phyloP scores from a whole-genome alignment of 2,113 vertebrate genomes.

The Psilopogon haemacephalus region DNA sequence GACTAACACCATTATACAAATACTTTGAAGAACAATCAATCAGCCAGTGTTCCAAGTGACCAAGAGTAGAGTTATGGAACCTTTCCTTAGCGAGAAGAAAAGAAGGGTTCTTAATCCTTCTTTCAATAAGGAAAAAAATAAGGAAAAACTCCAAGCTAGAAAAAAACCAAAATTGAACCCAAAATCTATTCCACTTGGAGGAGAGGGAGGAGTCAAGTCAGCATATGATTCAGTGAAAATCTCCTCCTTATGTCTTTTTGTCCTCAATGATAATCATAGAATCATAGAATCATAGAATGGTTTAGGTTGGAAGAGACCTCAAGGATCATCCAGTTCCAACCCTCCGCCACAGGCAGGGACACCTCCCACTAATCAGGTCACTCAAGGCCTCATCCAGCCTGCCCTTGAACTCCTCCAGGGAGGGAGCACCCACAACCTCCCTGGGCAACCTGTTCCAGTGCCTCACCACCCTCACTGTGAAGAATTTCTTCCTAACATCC shows the following conservation, averaged over 20 bases:
- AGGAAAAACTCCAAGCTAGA: no score
- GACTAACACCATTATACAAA: neutral
- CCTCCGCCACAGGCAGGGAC: no score
- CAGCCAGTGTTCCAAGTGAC: neutral
- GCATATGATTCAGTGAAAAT: neutral
- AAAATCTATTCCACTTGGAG: neutral
- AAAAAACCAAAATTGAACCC: neutral
- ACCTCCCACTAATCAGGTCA: no score
- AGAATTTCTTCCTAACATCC: no score
- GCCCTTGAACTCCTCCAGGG: no score
- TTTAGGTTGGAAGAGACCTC: no score
- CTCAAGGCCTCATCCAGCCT: no score
- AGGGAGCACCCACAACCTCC: no score
- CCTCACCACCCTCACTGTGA: no score
- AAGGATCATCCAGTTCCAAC: no score
- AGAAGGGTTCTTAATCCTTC: neutral
- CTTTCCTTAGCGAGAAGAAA: neutral
- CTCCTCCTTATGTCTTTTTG: neutral
- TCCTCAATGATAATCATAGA: constrained; percentile 1
- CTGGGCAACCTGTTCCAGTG: no score
- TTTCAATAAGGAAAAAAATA: neutral
- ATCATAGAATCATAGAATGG: no score
- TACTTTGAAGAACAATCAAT: constrained; percentile 43
- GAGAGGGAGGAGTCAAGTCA: neutral
- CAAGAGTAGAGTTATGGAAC: neutral